These are phyloP conservation scores for Watsonalla binaria DNA, from an alignment of 2,888 invertebrate species.

Conservation along the genomic window DNA sequence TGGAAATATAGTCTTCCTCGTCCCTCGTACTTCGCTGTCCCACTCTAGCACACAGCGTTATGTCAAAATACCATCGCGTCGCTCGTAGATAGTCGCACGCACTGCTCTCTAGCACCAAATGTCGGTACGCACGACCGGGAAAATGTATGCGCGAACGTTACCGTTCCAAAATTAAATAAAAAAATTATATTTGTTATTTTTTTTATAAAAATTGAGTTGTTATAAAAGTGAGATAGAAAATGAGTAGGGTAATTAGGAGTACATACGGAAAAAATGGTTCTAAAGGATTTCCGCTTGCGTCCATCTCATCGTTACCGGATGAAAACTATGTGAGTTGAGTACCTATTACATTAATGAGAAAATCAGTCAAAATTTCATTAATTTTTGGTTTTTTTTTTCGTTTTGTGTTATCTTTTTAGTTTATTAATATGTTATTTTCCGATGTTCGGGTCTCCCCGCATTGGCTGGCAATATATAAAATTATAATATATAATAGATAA, in stretches of 20 bases:
- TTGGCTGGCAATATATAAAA: too few species aligned
- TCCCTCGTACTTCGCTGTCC: constrained; percentile 31
- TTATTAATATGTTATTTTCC: too few species aligned
- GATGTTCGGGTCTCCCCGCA: too few species aligned
- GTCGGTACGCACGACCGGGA: constrained; percentile 23
- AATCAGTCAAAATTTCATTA: too few species aligned
- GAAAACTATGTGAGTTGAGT: too few species aligned
- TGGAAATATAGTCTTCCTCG: constrained; percentile 24
- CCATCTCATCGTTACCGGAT: neutral
- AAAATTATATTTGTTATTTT: constrained; percentile 10
- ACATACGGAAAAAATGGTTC: neutral
- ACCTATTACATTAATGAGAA: too few species aligned
- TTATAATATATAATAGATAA: too few species aligned
- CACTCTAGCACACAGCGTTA: constrained; percentile 33
- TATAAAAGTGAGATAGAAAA: constrained; percentile 4
- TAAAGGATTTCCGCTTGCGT: neutral
- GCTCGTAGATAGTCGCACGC: constrained; percentile 36
- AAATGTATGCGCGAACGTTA: constrained; percentile 38
- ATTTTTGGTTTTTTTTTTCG: too few species aligned
- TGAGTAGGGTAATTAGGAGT: neutral
- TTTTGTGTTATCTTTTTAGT: too few species aligned
- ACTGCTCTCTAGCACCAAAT: constrained; percentile 24
- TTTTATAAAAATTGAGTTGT: constrained; percentile 9
- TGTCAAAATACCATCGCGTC: constrained; percentile 35
- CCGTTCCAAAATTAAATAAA: constrained; percentile 14